Base-by-base conservation (phyloP, 2,113 vertebrate genomes). In the Ailurus styani region DNA sequence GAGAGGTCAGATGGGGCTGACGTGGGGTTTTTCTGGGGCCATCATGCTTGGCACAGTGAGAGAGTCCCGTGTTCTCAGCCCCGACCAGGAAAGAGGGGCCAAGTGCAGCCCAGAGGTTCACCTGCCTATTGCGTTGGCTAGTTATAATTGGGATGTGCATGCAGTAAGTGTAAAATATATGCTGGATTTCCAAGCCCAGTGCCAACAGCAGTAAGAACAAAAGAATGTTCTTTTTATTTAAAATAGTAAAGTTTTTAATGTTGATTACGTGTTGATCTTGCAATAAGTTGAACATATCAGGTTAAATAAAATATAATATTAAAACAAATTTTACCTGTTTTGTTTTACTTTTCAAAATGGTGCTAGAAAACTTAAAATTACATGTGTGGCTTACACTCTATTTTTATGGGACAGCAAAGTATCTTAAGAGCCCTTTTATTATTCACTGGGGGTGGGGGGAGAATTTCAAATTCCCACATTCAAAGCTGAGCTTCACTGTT, bases 251-350 rank as follows among this genome's bases (percentile, higher is more conserved):
- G 37, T 10, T 25, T 68, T 93, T 68, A 82, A 87, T n/a, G 27
- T 27, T 57, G 31, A 89, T 29, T 27, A 62, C 37, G 70, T 37
- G 2, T 70, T 68, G 25, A 81, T 95, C 77, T 52, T 85, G n/a
- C 27, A 75, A 5, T 57, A 42, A 55, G 1, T 31, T 82, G 45
- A 21, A n/a, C 57, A n/a, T 47, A 37, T 4, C 55, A 31, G 11
- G 17, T 88, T 70, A 70, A 90, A 87, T 45, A 79, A 91, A 70
- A 68, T 85, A 72, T 3, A 79, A 5, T 31, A 64, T 57, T 78
- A 66, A 82, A 82, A 64, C 77, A 91, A 82, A 66, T 85, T 47
- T 66, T 4, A 62, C 4, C 34, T 84, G 27, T 87, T 93, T 85
- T 40, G 25, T 64, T 83, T 82, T 20, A n/a, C 45, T 27, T 81